Base-by-base conservation (phyloP, 2,797 vertebrate species). In the Cyclopterus lumpus region DNA sequence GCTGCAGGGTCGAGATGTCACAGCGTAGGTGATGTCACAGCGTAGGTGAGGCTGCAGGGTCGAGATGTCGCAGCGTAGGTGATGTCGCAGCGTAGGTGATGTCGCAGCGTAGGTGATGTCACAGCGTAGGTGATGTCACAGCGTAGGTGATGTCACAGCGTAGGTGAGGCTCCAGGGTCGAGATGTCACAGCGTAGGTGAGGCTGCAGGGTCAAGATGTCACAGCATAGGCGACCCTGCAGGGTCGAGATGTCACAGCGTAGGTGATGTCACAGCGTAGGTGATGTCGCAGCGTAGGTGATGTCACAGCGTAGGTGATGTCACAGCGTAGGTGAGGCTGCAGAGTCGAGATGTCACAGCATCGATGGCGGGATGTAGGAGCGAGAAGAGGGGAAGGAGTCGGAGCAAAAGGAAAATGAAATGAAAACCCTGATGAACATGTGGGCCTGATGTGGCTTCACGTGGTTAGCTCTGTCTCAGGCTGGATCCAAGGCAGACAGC, bases 401-500 rank as follows among this genome's bases (percentile, higher is more conserved):
- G 12, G 24, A 16, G 42, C 15, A 22, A 42, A n/a, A 26, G 5
- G 6, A 0, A 38, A 63, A 66, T 32, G 5, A 77, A 63, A 59
- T 42, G 14, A 38, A 58, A 66, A 68, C 40, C 28, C 38, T 5
- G 59, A 40, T 30, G 8, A 61, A 30, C 42, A 60, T 51, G 44
- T 55, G 75, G 67, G 62, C 32, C 42, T 58, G 60, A 8, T 66
- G 72, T 75, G 51, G 62, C 58, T 76, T 71, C 38, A 6, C 9
- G 4, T 61, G 70, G 42, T 66, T 58, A 49, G 53, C 68, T 69
- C 62, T 26, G 60, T 60, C 74, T 68, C n/a, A 0, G 55, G 32
- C 55, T 32, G 66, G 69, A 76, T 80, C 82, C 48, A 38, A 65
- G 26, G 57, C 68, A 67, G 60, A 67, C 85, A 79, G 83, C 78